Percentiles rank a stretch among this genome's conserved stretches.
These are phyloP conservation scores for Barypeithes pellucidus DNA, from an alignment of 2,888 invertebrate genomes.

Conservation along the genomic window DNA sequence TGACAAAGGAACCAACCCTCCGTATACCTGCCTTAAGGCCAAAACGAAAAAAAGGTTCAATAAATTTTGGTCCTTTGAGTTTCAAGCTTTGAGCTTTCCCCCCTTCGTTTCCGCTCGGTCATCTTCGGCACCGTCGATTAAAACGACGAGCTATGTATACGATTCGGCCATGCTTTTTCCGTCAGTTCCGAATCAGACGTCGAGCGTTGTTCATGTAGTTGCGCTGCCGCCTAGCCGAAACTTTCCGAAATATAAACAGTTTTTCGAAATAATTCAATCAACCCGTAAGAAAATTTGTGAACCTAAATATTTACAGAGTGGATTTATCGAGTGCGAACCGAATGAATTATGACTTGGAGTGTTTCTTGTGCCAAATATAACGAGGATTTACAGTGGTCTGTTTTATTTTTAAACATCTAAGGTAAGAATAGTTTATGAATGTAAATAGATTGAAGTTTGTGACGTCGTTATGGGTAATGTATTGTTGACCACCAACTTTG, in stretches of 20 bases:
- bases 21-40: not conserved
- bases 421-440: constrained; percentile 46
- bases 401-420: constrained; percentile 46
- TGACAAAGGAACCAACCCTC: not conserved
- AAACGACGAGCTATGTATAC: constrained; percentile 10
- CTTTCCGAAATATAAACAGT: constrained; percentile 39
- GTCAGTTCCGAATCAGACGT: constrained; percentile 16
- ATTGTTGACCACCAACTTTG: constrained; percentile 29
- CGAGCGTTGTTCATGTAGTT: not conserved
- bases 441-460: constrained; percentile 27
- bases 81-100: not conserved
- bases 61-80: constrained; percentile 10
- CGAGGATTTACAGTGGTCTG: constrained; percentile 46
- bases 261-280: constrained; percentile 50
- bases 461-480: constrained; percentile 24
- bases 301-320: constrained; percentile 54
- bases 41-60: not conserved
- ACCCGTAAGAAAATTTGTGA: constrained; percentile 41
- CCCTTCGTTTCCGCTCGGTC: not conserved
- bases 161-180: constrained; percentile 21
- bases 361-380: constrained; percentile 51
- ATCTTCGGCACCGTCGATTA: constrained; percentile 9
- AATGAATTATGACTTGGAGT: constrained; percentile 52
- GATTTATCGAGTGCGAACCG: constrained; percentile 52
- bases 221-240: not conserved